Conservation (phyloP, 1,140 invertebrate genomes). For the Saccostrea cuccullata region DNA sequence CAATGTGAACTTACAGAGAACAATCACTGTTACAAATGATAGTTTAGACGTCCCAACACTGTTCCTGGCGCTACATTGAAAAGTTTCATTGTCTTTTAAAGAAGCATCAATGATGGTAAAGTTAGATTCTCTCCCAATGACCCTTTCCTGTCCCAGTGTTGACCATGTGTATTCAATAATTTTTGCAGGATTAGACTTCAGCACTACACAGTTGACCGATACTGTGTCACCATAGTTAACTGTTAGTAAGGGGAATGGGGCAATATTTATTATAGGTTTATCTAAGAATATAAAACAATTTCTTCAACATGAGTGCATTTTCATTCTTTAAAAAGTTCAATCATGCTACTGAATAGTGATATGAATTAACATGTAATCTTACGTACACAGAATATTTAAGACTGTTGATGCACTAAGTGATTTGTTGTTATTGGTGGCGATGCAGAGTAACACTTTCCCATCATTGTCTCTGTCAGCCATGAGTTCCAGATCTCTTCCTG, state of each 20-base stretch:
- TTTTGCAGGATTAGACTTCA: not conserved
- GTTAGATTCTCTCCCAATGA: not conserved
- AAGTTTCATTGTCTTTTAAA: not conserved
- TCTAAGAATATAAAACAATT: no score
- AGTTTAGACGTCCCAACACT: not conserved
- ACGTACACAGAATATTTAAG: slow-evolving; percentile 1
- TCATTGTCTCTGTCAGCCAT: not conserved
- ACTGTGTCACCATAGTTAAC: not conserved
- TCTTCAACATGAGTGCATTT: no score
- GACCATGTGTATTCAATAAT: not conserved
- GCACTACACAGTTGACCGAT: not conserved
- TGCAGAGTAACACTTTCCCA: not conserved
- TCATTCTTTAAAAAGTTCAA: not conserved
- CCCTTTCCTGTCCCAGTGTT: not conserved
- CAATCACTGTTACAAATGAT: not conserved
- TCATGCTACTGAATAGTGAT: no score
- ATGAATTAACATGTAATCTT: no score
- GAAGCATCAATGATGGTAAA: not conserved
- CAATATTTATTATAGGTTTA: not conserved
- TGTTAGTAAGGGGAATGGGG: not conserved
- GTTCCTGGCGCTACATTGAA: not conserved
- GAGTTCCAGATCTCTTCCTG: not conserved
- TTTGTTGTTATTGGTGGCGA: not conserved
- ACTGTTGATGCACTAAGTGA: not conserved
- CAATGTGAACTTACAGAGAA: no score